A percentile compares a stretch with the other conserved stretches of the same genome.
Conservation (phyloP, 2,113 vertebrate species). For the Peromyscus polionotus region DNA sequence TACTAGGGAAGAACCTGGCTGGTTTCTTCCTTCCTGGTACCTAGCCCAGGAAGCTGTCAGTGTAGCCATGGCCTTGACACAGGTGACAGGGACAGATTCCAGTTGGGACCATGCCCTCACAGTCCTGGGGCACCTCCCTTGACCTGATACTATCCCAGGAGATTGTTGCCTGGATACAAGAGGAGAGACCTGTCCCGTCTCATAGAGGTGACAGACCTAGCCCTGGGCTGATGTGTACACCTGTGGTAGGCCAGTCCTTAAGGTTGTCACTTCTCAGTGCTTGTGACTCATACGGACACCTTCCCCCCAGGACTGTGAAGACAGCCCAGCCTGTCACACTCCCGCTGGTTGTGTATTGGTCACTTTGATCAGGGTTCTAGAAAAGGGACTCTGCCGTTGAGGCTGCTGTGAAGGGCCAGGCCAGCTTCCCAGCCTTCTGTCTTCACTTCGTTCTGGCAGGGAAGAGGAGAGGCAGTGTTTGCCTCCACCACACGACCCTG, state of each 20-base stretch:
- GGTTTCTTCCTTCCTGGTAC: not conserved
- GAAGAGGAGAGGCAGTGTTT: not conserved
- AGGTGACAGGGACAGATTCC: not conserved
- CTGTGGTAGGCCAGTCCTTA: not conserved
- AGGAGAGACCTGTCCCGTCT: not conserved
- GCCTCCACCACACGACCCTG: not conserved
- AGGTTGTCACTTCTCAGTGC: not conserved
- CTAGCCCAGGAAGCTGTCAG: not conserved
- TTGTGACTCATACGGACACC: not conserved
- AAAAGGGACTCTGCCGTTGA: not conserved
- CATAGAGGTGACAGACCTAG: not conserved
- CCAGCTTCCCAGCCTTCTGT: not conserved
- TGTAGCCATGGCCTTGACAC: not conserved
- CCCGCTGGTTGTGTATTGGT: not conserved
- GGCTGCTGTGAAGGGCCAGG: not conserved
- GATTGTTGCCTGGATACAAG: not conserved
- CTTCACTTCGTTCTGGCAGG: not conserved
- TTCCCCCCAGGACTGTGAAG: conserved; percentile 20
- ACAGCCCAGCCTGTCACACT: not conserved
- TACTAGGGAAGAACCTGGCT: not conserved
- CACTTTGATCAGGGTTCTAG: conserved; percentile 14
- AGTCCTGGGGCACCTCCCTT: not conserved
- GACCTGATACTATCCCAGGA: not conserved
- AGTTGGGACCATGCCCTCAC: not conserved
- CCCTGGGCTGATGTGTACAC: not conserved